Conservation (phyloP, 1,140 invertebrate genomes). For the Trinorchestia longiramus region DNA sequence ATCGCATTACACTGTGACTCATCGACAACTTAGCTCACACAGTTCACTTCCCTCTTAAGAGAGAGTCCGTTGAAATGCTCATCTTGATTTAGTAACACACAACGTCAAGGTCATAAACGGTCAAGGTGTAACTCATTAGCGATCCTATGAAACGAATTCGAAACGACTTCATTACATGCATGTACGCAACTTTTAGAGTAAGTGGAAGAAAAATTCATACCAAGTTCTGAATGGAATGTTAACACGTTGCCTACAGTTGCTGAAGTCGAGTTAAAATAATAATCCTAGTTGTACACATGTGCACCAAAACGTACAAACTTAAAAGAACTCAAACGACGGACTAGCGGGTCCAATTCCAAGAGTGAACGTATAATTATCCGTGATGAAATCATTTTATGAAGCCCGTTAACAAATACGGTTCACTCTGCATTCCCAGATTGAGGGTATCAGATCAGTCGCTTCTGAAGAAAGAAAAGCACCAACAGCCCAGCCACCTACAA, state of each 20-base stretch:
- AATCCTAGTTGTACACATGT: too few relatives aligned
- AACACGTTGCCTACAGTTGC: too few relatives aligned
- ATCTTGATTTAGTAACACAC: not conserved
- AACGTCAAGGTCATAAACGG: not conserved
- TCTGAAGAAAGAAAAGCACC: not conserved
- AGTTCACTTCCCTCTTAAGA: slow-evolving; percentile 56
- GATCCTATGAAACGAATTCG: not conserved
- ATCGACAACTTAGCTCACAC: not conserved
- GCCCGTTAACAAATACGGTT: too few relatives aligned
- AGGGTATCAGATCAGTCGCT: not conserved
- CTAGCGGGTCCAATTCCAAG: not conserved
- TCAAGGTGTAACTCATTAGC: not conserved
- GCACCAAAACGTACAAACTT: too few relatives aligned
- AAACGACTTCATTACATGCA: too few relatives aligned
- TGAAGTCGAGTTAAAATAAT: too few relatives aligned
- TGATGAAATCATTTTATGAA: too few relatives aligned
- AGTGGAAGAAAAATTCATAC: too few relatives aligned
- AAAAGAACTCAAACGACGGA: not conserved
- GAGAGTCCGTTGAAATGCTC: not conserved
- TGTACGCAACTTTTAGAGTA: too few relatives aligned
- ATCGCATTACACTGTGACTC: not conserved
- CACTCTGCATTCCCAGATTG: not conserved
- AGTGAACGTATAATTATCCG: not conserved
- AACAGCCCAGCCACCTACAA: not conserved
- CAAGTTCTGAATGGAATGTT: too few relatives aligned